phyloP scores from a whole-genome alignment of 2,113 vertebrate species.

The Phylloscopus trochiloides region DNA sequence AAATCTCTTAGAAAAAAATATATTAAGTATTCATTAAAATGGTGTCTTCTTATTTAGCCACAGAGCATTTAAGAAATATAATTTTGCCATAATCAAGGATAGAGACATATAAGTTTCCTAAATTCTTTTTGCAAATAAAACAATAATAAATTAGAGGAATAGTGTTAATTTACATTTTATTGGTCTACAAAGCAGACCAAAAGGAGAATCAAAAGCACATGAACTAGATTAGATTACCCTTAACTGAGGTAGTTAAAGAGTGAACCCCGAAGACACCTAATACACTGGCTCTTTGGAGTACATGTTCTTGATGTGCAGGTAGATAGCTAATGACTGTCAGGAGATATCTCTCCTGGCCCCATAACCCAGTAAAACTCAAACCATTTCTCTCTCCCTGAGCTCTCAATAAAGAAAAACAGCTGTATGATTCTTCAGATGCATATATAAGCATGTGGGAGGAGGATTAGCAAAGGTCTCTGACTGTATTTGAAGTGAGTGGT shows the following conservation, averaged over 20 bases:
- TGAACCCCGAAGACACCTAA: neutral
- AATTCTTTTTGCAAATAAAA: neutral
- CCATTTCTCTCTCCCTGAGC: neutral
- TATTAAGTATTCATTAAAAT: neutral
- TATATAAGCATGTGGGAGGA: neutral
- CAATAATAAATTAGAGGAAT: neutral
- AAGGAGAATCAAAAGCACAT: neutral
- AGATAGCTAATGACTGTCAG: neutral
- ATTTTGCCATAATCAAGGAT: neutral
- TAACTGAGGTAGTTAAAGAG: neutral
- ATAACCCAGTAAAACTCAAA: neutral
- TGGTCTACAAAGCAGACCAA: neutral
- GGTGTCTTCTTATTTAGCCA: neutral
- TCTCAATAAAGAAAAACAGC: neutral
- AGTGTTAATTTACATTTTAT: neutral
- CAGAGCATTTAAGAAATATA: neutral
- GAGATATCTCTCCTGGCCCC: neutral
- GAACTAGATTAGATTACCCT: neutral
- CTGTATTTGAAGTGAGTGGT: neutral
- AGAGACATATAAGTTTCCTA: neutral
- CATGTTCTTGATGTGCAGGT: neutral
- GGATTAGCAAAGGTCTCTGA: neutral
- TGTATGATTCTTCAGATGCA: neutral
- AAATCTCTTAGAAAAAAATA: neutral
- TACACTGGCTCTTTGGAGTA: neutral